phyloP scores from a whole-genome alignment of 2,888 invertebrate genomes.

The Gryllus longicercus region DNA sequence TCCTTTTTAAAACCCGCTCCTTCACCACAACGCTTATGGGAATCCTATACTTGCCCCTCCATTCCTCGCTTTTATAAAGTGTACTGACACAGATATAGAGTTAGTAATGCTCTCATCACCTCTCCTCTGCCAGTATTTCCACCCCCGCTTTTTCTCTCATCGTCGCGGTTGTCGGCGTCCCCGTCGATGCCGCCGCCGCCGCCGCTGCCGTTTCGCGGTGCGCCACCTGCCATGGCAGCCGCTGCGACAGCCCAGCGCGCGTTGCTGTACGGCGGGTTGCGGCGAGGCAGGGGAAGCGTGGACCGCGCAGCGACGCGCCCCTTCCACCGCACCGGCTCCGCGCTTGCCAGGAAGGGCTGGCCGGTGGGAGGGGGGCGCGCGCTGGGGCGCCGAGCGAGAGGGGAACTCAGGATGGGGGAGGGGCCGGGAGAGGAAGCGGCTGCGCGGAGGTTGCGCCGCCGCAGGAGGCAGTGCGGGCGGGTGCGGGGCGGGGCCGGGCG shows the following conservation, averaged over 20 bases:
- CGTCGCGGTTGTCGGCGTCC: too few relatives aligned
- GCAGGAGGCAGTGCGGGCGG: not conserved
- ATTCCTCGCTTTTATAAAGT: too few relatives aligned
- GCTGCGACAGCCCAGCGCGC: not conserved
- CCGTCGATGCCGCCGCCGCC: not conserved
- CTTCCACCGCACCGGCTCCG: constrained; percentile 27
- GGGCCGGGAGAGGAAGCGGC: not conserved
- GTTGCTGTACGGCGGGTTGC: not conserved
- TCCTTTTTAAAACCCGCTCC: too few relatives aligned
- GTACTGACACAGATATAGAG: too few relatives aligned
- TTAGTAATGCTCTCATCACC: too few relatives aligned
- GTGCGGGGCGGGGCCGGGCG: not conserved
- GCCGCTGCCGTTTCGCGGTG: not conserved
- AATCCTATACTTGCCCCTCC: too few relatives aligned
- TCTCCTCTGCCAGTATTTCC: too few relatives aligned
- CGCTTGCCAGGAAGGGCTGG: constrained; percentile 20
- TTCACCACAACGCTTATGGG: too few relatives aligned
- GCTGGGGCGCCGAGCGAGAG: not conserved
- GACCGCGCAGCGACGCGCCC: constrained; percentile 21
- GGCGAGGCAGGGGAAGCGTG: not conserved
- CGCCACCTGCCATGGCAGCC: not conserved
- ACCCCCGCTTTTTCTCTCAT: too few relatives aligned
- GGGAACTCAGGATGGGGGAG: not conserved
- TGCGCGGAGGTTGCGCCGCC: not conserved
- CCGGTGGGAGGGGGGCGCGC: too few relatives aligned